Evolutionary conservation across 2,888 invertebrate species (phyloP), one percentile per base, ranked within the genome.

Genomic region (Tridacna crocea): DNA sequence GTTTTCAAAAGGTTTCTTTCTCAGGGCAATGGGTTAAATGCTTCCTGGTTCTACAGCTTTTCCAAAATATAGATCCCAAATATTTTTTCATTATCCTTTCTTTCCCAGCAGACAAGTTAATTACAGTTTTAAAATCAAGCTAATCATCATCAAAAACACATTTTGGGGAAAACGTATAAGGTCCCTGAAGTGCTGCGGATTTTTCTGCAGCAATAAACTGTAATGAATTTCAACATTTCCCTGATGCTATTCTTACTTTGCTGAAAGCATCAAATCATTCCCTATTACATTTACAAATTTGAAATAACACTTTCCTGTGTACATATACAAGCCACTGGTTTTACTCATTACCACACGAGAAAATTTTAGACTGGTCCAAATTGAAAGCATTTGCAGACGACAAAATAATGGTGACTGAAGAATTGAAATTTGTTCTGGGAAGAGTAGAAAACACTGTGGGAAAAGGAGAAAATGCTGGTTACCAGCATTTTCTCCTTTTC

Each of bases 221-320:
- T 51, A 70, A 70, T 70, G 70, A 70, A 70, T 70, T 70, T 70
- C 70, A 70, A 70, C 22, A 51, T 51, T 48, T n/a, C n/a, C 70
- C 51, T 15, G 22, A 24, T 51, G 51, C 51, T 51, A 51, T 47
- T 70, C 15, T n/a, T 70, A 51, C 51, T 51, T 51, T 70, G 70
- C 51, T 51, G 51, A 6, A n/a, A 13, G n/a, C 22, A n/a, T 51
- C 26, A 70, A 70, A 51, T 51, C 24, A 36, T 24, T 70, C 47
- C 63, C 11, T 26, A 15, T 27, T 27, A 63, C 63, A 63, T 63
- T 63, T 63, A 63, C 2, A 63, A 22, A 27, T 63, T 63, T 27
- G 8, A 63, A 36, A 36, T 36, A 36, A 36, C 36, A 36, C 36
- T 36, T 36, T 36, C 36, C 36, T 36, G 36, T 36, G 8, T n/a